Evolutionary conservation across 2,113 vertebrate species (phyloP), one percentile per base, ranked within the genome.

Genomic region (Oryzias woworae): DNA sequence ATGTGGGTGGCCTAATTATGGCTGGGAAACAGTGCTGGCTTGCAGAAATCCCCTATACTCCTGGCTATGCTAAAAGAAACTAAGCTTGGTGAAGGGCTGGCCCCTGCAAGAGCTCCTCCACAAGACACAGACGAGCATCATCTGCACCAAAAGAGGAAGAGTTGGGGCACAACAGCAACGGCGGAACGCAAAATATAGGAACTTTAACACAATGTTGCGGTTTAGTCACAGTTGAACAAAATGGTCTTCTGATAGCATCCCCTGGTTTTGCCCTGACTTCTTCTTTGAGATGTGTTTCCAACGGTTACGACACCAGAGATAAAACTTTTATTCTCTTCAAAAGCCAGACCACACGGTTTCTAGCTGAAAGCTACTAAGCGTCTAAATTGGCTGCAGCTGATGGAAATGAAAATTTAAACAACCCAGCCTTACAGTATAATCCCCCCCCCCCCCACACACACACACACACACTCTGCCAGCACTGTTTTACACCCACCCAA

Each of bases 1-100:
- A 83, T 88, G 88, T 87, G 91, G 90, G 88, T 90, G 91, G 89
- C 88, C 89, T 90, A 89, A 87, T 90, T 89, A 89, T 72, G 68
- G 82, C 28, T 63, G 63, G 55, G 64, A 80, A 73, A 82, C 59
- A 69, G 59, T 73, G 50, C 70, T 78, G 73, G 72, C 74, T 76
- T 58, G 71, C 64, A 80, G 81, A 85, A 89, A 86, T 88, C 80
- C 87, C 87, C 73, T 78, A 67, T 84, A 75, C 79, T 78, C 73
- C 70, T 53, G 77, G 72, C 76, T 84, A 69, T 63, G 61, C 80
- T 80, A 72, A 75, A 85, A 85, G 73, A 74, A 66, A 77, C 73
- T 53, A 49, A 78, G 83, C 74, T 88, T 84, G 85, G 72, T 46
- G 22, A 23, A 7, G 23, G 45, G 43, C 31, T 44, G 78, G 71